Evolutionary conservation across 2,888 invertebrate species (phyloP), one percentile per base, ranked within the genome.

Genomic region (Parasteatoda lunata): DNA sequence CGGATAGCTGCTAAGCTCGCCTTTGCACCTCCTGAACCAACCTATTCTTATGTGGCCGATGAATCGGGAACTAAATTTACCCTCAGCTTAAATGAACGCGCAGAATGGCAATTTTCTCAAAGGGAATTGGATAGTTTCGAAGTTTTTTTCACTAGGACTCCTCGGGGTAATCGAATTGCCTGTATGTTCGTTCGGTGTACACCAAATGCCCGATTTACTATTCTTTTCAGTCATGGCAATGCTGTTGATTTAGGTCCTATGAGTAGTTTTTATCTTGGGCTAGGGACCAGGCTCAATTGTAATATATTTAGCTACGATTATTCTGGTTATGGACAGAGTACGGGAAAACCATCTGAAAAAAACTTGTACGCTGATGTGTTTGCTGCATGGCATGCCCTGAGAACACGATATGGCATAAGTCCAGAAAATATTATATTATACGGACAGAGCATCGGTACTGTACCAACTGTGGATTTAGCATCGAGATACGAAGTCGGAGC

Each of bases 321-420:
- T 91, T 93, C 94, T 76, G 99, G 99, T 79, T 98, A 98, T 93
- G 98, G 98, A 79, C 96, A 96, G 90, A 98, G 98, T 93, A 96
- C 96, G 88, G 98, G 99, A 49, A 97, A 97, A 92, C 98, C 99
- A 13, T 97, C 97, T 4, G 99, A 99, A 93, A 98, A 98, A 93
- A 99, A 99, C 93, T 93, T 99, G 84, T 99, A 99, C 92, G 97
- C 98, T n/a, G 99, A 99, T 92, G 98, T 99, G 90, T 97, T 98
- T 92, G 98, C 98, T 83, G 98, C 98, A 69, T 98, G 98, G 97
- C 96, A 97, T 92, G 96, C 97, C 47, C 93, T 98, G 90, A 94
- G 97, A 90, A 96, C 96, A 88, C 94, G 97, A 90, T 96, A 95
- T 91, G 96, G 96, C 86, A 96, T 99, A 90, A 97, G 96, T 91